Conservation (phyloP, 2,888 invertebrate species). For the Thymelicus sylvestris region DNA sequence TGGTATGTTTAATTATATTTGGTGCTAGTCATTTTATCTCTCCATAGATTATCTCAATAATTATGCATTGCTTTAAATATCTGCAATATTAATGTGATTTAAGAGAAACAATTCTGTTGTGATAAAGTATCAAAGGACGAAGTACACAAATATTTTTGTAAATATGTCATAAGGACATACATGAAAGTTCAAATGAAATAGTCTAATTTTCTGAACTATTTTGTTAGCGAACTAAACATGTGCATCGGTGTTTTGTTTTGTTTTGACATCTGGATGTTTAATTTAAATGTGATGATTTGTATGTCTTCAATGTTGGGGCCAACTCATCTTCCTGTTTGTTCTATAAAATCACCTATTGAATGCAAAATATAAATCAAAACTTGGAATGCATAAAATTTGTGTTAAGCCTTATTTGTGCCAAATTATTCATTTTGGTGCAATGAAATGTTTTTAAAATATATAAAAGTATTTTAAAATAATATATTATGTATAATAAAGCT, state of each 20-base stretch:
- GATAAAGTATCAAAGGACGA: conserved; percentile 14
- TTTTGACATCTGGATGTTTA: background rate
- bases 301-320: conserved; percentile 27
- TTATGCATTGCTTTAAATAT: conserved; percentile 16
- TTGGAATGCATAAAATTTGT: background rate
- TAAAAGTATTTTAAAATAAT: background rate
- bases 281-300: background rate
- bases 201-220: background rate
- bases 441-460: too few species aligned
- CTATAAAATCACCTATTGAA: background rate
- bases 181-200: background rate
- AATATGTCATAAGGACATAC: background rate
- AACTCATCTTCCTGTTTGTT: conserved; percentile 22
- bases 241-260: conserved; percentile 1
- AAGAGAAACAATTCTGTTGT: conserved; percentile 18
- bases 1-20: conserved; percentile 41
- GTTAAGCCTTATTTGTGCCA: conserved; percentile 11
- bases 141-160: conserved; percentile 31
- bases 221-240: conserved; percentile 19
- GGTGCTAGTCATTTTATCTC: conserved; percentile 55
- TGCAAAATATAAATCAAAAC: conserved; percentile 8
- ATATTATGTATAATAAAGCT: background rate
- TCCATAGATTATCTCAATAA: conserved; percentile 31
- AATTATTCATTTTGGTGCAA: conserved; percentile 1
- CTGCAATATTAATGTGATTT: conserved; percentile 15